Evolutionary conservation across 2,888 invertebrate species (phyloP).

Genomic region (Dastarcus helophoroides): DNA sequence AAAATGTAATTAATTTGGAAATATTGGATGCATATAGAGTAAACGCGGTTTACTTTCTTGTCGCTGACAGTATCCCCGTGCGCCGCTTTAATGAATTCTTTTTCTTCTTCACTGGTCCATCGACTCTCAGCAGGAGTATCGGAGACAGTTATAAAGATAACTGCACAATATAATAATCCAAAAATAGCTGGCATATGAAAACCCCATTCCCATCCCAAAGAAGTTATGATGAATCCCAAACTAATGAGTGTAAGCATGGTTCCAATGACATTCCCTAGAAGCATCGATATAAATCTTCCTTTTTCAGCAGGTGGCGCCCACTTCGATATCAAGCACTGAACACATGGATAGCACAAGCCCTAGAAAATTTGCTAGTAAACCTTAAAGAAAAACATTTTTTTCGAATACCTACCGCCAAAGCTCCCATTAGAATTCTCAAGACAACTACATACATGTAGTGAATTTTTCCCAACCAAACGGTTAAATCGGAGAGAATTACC

Average conservation of each 20-base stretch:
- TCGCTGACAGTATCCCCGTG: constrained; percentile 20
- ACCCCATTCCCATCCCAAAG: constrained; percentile 54
- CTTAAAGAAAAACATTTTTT: too few relatives aligned
- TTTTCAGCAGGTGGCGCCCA: constrained; percentile 69
- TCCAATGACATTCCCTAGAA: constrained; percentile 63
- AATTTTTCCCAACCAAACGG: too few relatives aligned
- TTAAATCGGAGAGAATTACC: too few relatives aligned
- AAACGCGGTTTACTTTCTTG: neutral
- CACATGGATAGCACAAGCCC: constrained; percentile 52
- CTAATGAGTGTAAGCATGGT: constrained; percentile 60
- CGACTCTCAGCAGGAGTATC: constrained; percentile 54
- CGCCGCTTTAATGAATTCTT: constrained; percentile 42
- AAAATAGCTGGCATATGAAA: constrained; percentile 53
- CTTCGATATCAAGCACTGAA: constrained; percentile 54
- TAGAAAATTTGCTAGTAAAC: too few relatives aligned
- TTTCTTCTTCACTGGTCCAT: constrained; percentile 50
- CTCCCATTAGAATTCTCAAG: too few relatives aligned
- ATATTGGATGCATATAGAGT: constrained; percentile 5
- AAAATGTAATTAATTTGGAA: constrained; percentile 17
- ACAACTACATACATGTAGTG: too few relatives aligned
- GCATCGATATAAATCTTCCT: constrained; percentile 57
- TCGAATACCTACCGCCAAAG: too few relatives aligned
- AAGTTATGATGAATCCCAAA: constrained; percentile 50
- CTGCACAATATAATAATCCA: constrained; percentile 42
- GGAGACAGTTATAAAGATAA: constrained; percentile 52